These are phyloP conservation scores for Hydrocynus forskahlii DNA, from an alignment of 2,797 vertebrate species.

Conservation along the genomic window DNA sequence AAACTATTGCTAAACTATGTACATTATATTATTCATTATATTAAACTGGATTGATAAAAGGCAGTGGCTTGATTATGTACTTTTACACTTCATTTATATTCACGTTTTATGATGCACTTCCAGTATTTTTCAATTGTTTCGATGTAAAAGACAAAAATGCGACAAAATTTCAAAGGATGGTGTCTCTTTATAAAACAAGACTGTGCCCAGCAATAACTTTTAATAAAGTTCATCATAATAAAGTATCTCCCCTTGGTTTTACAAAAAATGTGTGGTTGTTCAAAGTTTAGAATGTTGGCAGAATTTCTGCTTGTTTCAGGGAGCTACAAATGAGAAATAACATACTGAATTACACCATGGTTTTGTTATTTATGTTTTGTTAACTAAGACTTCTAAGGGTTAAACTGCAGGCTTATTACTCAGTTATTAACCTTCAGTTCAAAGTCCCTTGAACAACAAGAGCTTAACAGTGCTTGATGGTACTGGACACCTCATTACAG, in stretches of 20 bases:
- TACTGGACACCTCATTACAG: constrained; percentile 73
- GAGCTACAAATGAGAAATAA: background rate
- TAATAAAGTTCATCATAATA: background rate
- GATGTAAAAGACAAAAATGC: no score
- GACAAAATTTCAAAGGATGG: no score
- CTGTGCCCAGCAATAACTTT: no score
- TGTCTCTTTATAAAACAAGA: no score
- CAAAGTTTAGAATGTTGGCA: background rate
- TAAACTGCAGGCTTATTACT: background rate
- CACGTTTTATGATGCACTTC: no score
- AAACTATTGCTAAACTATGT: no score
- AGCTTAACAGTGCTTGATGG: constrained; percentile 37
- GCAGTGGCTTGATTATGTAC: no score
- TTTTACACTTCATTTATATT: no score
- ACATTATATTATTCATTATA: no score
- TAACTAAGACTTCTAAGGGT: background rate
- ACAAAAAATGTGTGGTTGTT: background rate
- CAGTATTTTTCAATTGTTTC: no score
- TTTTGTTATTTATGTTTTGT: no score
- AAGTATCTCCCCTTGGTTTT: background rate
- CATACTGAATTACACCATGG: background rate
- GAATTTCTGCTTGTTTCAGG: background rate
- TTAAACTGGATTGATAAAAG: no score
- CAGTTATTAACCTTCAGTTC: background rate
- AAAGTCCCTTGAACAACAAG: background rate